Evolutionary conservation across 2,888 invertebrate genomes (phyloP), one percentile per base, ranked within the genome.

Genomic region (Acleris laterana): DNA sequence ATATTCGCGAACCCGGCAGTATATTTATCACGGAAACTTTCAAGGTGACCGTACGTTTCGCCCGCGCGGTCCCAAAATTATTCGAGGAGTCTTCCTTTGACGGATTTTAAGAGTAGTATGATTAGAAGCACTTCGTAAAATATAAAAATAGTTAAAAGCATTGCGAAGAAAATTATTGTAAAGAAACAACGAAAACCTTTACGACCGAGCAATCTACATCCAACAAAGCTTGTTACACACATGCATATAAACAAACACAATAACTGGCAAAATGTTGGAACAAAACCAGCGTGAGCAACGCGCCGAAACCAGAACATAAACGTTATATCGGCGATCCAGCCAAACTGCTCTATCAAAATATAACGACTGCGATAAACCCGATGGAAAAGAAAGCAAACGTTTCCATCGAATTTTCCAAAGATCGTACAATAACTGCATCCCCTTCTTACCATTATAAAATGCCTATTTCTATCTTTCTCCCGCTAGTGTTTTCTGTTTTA

Each of bases 321-420:
- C 89, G 90, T 91, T 90, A 90, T 88, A 91, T 87, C 87, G 89
- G 79, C 86, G 87, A 88, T 90, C 87, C 84, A 75, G 77, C 82
- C 81, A 83, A 90, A 92, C 88, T 81, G 89, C 90, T 89, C 90
- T 88, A 93, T 93, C 91, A 93, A 93, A 92, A 91, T 88, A 89
- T 93, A 93, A 93, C 91, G 91, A 85, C 88, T 72, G 77, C 89
- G 89, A 93, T 93, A 92, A 93, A 91, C 91, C 84, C 90, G 90
- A 90, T 89, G 87, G 88, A 85, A 85, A 90, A 90, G 90, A 92
- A 91, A 91, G 89, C 90, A 89, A 91, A 88, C 85, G 84, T 84
- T 88, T 84, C 86, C 87, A 81, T 81, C 85, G 88, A 90, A 89
- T 87, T 88, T 38, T 88, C 87, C 87, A 89, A 92, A 90, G 89